Percentiles rank a stretch among this genome's conserved stretches.
Conservation (phyloP, 64 coral and sea anemone genomes). For the Trachythela sp. region DNA sequence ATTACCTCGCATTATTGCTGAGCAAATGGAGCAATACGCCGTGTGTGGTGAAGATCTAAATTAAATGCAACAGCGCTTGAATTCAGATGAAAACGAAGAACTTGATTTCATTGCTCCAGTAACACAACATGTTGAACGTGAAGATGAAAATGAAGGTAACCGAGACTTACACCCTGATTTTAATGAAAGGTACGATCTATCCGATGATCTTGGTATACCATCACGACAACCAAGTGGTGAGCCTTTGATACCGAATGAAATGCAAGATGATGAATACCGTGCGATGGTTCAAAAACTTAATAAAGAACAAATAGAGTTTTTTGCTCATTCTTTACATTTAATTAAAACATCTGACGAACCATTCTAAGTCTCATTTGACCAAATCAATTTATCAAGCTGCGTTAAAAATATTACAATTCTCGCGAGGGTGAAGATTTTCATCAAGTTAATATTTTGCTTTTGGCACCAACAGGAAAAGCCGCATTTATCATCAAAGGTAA, state of each 20-base stretch:
- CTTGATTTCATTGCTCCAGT: background rate
- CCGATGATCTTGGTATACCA: constrained; percentile 1
- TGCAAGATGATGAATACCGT: constrained; percentile 1
- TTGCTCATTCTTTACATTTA: background rate
- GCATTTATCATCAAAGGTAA: background rate
- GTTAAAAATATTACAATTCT: background rate
- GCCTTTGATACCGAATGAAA: background rate
- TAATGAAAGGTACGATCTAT: background rate
- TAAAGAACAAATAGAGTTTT: background rate
- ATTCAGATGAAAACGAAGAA: background rate
- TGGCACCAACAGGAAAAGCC: background rate
- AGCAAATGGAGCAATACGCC: background rate
- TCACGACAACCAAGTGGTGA: background rate
- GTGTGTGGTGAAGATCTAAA: background rate
- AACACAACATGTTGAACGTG: background rate
- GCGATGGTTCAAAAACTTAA: background rate
- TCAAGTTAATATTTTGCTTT: background rate
- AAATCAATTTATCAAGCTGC: constrained; percentile 6
- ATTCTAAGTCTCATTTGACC: constrained; percentile 11
- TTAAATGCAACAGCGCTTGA: background rate
- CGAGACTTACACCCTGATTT: background rate
- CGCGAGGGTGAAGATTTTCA: background rate
- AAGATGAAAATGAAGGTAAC: constrained; percentile 23
- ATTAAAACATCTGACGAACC: constrained; percentile 16
- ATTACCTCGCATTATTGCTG: background rate